These are phyloP conservation scores for Coreius guichenoti DNA, from an alignment of 2,797 vertebrate genomes.

Conservation along the genomic window DNA sequence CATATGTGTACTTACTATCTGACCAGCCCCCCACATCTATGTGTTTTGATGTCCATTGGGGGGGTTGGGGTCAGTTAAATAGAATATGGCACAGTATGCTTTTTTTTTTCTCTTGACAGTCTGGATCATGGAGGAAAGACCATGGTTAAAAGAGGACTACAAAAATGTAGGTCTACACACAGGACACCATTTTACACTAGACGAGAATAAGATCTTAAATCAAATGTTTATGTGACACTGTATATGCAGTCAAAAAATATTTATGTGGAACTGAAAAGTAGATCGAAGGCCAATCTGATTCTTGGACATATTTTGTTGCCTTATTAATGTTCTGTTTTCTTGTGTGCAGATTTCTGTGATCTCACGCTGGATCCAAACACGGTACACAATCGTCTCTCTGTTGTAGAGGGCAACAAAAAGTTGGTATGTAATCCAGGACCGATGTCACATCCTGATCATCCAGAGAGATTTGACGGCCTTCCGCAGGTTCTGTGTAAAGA, in stretches of 20 bases:
- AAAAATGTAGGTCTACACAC: conserved; percentile 2
- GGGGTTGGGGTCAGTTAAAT: too few species aligned
- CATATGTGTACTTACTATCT: too few species aligned
- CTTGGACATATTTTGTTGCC: background rate
- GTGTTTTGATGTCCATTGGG: too few species aligned
- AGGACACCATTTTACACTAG: background rate
- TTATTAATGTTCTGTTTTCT: background rate
- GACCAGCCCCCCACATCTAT: too few species aligned
- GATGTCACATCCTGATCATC: background rate
- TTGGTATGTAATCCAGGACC: background rate
- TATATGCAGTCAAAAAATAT: background rate
- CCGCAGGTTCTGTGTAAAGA: conserved; percentile 28
- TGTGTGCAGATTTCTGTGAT: conserved; percentile 14
- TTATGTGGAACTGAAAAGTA: background rate
- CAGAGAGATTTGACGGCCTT: conserved; percentile 11
- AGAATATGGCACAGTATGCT: background rate
- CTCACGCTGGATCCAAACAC: conserved; percentile 27
- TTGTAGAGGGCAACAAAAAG: background rate
- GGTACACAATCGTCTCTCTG: background rate
- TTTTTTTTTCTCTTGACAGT: background rate
- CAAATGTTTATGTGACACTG: background rate
- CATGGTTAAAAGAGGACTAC: background rate
- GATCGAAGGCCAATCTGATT: background rate
- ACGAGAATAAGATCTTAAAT: background rate
- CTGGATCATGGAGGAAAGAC: background rate